These are phyloP conservation scores for Leptura quadrifasciata DNA, from an alignment of 2,888 invertebrate genomes.

Conservation along the genomic window DNA sequence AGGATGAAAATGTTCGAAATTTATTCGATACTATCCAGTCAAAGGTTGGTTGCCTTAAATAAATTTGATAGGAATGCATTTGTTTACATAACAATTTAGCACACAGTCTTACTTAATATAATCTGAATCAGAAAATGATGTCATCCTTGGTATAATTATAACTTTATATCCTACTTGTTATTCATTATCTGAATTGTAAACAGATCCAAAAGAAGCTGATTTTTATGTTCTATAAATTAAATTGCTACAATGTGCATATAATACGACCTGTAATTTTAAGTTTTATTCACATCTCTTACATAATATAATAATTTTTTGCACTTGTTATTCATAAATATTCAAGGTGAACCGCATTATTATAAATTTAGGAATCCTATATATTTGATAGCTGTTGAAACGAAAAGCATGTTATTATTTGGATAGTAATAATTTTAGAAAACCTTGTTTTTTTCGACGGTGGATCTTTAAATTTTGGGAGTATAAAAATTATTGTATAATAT, in stretches of 20 bases:
- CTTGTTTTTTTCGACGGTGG: not conserved
- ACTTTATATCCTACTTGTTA: conserved; percentile 9
- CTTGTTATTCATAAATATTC: not conserved
- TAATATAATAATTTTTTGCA: conserved; percentile 8
- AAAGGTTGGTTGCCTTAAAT: conserved; percentile 72
- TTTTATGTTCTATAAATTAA: not conserved
- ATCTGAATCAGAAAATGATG: conserved; percentile 11
- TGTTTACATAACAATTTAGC: conserved; percentile 37
- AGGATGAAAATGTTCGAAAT: conserved; percentile 75
- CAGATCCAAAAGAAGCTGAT: not conserved
- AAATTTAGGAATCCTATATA: not conserved
- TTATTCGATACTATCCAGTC: conserved; percentile 82
- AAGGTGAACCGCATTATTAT: not conserved
- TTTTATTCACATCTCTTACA: not conserved
- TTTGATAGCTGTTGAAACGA: too few species aligned
- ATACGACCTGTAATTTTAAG: not conserved
- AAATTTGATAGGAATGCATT: conserved; percentile 25
- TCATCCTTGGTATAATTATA: conserved; percentile 36
- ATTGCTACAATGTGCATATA: not conserved
- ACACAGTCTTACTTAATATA: not conserved
- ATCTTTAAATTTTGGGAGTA: not conserved
- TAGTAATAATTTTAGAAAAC: not conserved
- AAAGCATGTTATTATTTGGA: not conserved
- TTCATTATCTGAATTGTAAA: conserved; percentile 5
- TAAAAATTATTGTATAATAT: too few species aligned